These are phyloP conservation scores for Montipora capricornis DNA, from an alignment of 64 coral and sea anemone species.

Conservation along the genomic window DNA sequence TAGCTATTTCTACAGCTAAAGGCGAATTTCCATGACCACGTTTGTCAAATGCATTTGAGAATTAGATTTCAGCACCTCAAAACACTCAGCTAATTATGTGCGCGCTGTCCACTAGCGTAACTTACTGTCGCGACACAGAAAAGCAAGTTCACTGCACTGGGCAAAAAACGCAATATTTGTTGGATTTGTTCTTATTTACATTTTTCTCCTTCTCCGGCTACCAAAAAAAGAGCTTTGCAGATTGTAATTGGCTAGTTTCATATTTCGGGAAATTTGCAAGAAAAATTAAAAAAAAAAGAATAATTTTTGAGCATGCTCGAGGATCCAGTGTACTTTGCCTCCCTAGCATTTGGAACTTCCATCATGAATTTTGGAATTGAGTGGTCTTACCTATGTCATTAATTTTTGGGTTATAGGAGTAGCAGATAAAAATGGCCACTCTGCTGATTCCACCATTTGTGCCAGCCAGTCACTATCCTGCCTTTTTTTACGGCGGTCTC, in stretches of 20 bases:
- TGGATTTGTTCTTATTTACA: neutral
- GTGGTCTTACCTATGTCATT: too few relatives aligned
- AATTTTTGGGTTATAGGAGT: neutral
- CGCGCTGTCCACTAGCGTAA: neutral
- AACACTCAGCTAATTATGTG: too few relatives aligned
- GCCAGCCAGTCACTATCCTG: slow-evolving; percentile 46
- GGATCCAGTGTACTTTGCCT: neutral
- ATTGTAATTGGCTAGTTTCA: slow-evolving; percentile 21
- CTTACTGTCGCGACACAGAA: slow-evolving; percentile 13
- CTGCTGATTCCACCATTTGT: neutral
- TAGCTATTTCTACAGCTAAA: slow-evolving; percentile 22
- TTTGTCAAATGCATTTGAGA: slow-evolving; percentile 2
- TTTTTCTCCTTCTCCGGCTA: slow-evolving; percentile 3
- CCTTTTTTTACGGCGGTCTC: slow-evolving; percentile 62
- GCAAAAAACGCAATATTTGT: slow-evolving; percentile 11
- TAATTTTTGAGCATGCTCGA: slow-evolving; percentile 26
- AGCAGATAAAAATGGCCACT: slow-evolving; percentile 24
- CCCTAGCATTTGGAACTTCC: slow-evolving; percentile 8
- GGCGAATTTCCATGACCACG: slow-evolving; percentile 7
- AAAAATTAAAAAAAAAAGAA: slow-evolving; percentile 10
- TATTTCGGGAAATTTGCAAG: slow-evolving; percentile 20
- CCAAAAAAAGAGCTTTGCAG: slow-evolving; percentile 14
- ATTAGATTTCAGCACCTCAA: slow-evolving; percentile 8
- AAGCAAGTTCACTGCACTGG: slow-evolving; percentile 13
- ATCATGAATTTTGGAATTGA: neutral